Evolutionary conservation across 1,140 invertebrate genomes (phyloP), one percentile per base, ranked within the genome.

Genomic region (Drosophila repletoides): DNA sequence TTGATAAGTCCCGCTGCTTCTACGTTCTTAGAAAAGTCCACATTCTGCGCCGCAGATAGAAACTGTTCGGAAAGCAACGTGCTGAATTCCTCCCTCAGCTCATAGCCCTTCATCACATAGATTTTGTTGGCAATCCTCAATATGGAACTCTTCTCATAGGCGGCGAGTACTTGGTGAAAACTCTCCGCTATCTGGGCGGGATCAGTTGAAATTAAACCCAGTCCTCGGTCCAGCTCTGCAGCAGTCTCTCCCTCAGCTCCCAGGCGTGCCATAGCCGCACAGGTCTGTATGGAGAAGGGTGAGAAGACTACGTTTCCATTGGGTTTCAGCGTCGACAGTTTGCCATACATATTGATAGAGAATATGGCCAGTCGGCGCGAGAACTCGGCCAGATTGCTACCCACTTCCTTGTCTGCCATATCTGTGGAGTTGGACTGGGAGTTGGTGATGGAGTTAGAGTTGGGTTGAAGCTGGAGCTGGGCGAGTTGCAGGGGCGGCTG

Each of bases 301-400:
- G 93, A 94, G 68, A 91, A 91, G 29, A 94, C 89, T 0, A 93
- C 49, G 83, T 93, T 94, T 28, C 90, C 58, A 19, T 76, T 48
- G 2, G 88, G 79, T 14, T 64, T 79, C 6, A 55, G 19, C 0
- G 41, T 15, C 9, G 51, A 22, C 21, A 88, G 45, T 36, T 68
- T 55, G 5, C 45, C 45, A 38, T 88, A 88, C 24, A 87, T 24
- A 3, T 76, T 80, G 29, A 67, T 43, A 6, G 80, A 76, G 40
- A 86, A 86, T 10, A 63, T 53, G 29, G 68, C 68, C 34, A 86
- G 52, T 5, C 76, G 76, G 38, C 60, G 72, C n/a, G 80, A 65
- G 53, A 80, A 86, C 2, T 72, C 52, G 9, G 34, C 24, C 15
- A 48, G 5, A 43, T 53, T 59, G 22, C 1, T 38, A 15, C 14